Evolutionary conservation across 2,113 vertebrate species (phyloP), one percentile per base, ranked within the genome.

Genomic region (Ailuropoda melanoleuca): DNA sequence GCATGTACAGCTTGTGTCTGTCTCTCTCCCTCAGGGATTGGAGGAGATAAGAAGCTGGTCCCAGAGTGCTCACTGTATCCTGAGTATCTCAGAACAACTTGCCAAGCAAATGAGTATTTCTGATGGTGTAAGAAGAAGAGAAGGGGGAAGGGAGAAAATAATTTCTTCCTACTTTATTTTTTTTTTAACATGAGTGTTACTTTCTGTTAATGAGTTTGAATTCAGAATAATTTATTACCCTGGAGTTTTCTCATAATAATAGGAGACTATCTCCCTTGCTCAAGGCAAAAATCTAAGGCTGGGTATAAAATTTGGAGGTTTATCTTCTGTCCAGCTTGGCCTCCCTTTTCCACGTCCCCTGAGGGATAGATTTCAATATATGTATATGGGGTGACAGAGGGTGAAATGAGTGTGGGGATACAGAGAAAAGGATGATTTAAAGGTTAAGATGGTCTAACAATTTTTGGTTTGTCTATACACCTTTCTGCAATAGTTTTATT

Each of bases 201-300:
- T 46, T 95, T 91, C 95, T 95, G 17, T 70, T 88, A 50, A 78
- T 83, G 55, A 96, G 43, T 74, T 91, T 88, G 14, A 89, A 75
- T 85, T 95, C 53, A 60, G 66, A 90, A 77, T 11, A 80, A 50
- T 66, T 70, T 70, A 90, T 88, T 96, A 84, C 46, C 2, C 12
- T 85, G 26, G 3, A 50, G 4, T 89, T 87, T 72, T 92, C 86
- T 48, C 66, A 7, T 60, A 14, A 31, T 75, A 66, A 17, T 66
- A 66, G 64, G 64, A 94, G 29, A 80, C 29, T 17, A 1, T 86
- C 68, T 81, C 18, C 31, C 15, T 89, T 93, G 46, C 39, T 80
- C 68, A 68, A n/a, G 26, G 75, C 60, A 39, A 82, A 88, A 77
- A 77, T 66, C 8, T 31, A 56, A 90, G 66, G 26, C 39, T 39